Base-by-base conservation (phyloP, 2,113 vertebrate species). In the Odocoileus hemionus region DNA sequence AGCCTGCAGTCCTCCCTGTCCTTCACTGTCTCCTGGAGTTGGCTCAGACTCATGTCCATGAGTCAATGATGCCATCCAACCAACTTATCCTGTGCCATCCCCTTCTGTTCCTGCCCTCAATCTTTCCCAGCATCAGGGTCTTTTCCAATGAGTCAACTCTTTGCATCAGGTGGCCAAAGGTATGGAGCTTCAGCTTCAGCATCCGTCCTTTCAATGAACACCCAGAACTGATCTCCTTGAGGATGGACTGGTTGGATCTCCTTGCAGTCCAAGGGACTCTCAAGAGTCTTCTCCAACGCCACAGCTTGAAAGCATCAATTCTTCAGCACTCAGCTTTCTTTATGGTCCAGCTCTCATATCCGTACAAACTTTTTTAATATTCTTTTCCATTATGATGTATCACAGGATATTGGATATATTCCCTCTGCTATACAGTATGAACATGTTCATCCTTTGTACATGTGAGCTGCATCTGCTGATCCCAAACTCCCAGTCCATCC, bases 361-460 rank as follows among this genome's bases (percentile, higher is more conserved):
- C 0, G 0, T 50, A 6, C 26, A 19, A 3, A 3, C 2, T 30
- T 61, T 36, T 70, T 12, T 25, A 13, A 43, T 14, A 43, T 78
- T 78, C 8, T 33, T 50, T 50, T 79, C 45, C 45, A 17, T 79
- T 50, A 30, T 47, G 43, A 28, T 79, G 43, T 47, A 79, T 47
- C 43, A 47, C 7, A 79, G 76, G 45, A 30, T 79, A 11, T 11
- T 79, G 45, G 45, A 50, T 79, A 79, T 33, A 79, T 9, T 47
- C 78, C 78, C 45, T 79, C 28, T 19, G 78, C 45, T 79, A 19
- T 33, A 50, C 8, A 50, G 28, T 33, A 19, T 30, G 45, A 79
- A 47, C 2, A 19, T 50, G 45, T 50, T 50, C 7, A 80, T 50
- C 45, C 16, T 33, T 19, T 33, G 28, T 50, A 50, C 6, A 11